Percentiles rank a stretch among this genome's conserved stretches.
These are phyloP conservation scores for Limosa lapponica DNA, from an alignment of 2,797 vertebrate genomes.

Conservation along the genomic window DNA sequence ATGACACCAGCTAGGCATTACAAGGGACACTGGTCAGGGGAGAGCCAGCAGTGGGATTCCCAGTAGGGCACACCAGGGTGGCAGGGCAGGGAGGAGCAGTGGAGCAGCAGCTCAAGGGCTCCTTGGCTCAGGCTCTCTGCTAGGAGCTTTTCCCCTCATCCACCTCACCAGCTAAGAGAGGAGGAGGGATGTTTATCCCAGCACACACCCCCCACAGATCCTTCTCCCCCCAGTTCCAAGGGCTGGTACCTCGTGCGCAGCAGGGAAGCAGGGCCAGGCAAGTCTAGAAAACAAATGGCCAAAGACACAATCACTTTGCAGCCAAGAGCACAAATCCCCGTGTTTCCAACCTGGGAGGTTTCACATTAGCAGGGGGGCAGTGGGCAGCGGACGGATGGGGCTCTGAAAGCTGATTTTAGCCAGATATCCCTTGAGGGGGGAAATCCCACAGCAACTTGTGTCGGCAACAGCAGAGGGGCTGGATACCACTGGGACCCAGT, in stretches of 20 bases:
- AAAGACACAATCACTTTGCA: neutral
- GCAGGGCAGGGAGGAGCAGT: neutral
- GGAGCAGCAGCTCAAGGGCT: neutral
- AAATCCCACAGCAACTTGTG: neutral
- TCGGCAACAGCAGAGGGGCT: fast-evolving
- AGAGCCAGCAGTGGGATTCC: neutral
- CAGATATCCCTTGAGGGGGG: neutral
- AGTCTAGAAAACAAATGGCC: conserved; percentile 77
- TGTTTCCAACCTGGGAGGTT: neutral
- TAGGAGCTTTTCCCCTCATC: neutral
- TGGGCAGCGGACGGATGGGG: too few relatives aligned
- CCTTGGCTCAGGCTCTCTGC: neutral
- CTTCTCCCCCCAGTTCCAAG: neutral
- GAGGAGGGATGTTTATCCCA: neutral
- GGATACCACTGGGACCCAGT: neutral
- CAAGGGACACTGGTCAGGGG: neutral
- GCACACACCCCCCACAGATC: neutral
- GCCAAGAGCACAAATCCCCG: neutral
- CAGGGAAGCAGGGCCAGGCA: conserved; percentile 92
- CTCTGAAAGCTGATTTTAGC: neutral
- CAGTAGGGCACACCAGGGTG: neutral
- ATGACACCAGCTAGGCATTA: neutral
- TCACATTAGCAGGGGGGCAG: neutral
- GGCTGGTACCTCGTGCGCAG: conserved; percentile 85
- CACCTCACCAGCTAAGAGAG: neutral